Base-by-base conservation (phyloP, 2,888 invertebrate species). In the Ophion ellenae region DNA sequence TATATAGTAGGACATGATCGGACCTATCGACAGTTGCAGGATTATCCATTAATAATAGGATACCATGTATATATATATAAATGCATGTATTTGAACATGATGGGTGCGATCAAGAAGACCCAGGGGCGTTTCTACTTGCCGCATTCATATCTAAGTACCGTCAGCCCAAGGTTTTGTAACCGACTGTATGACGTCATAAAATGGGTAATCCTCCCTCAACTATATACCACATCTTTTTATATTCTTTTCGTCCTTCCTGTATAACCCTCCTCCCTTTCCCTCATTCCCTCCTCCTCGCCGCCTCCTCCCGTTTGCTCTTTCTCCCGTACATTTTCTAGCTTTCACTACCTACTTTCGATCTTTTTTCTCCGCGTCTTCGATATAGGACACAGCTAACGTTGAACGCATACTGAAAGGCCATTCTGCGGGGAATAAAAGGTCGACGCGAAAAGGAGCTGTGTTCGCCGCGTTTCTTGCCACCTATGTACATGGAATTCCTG, bases 111-210 rank as follows among this genome's bases (percentile, higher is more conserved):
- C 67, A 66, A 79, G 75, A 66, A 75, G 80, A 69, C 59, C 73
- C 59, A 67, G 81, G 74, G 63, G 83, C 78, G 82, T 88, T 88
- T 47, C 45, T 79, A 47, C 85, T 82, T 59, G 81, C 77, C 64
- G 87, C 89, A 89, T 89, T 88, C 87, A 88, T 88, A 90, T 90
- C 88, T 88, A 87, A 88, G 86, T 59, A 81, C 81, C 75, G 79
- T 57, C 71, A 53, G 64, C n/a, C 45, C 36, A 57, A 63, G 53
- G 63, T 53, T 70, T 74, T 74, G 87, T 57, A 69, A 59, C 70
- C 47, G 71, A 89, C 88, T 89, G 87, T 85, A 85, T 87, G 90
- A 90, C 88, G 87, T 89, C 90, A 89, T 91, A 88, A 91, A 90
- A 89, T 85, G 83, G 89, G 89, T 90, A 90, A 91, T 91, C 91